A percentile compares a stretch with the other conserved stretches of the same genome.
These are phyloP conservation scores for Nyctereutes procyonoides DNA, from an alignment of 2,113 vertebrate species.

Conservation along the genomic window DNA sequence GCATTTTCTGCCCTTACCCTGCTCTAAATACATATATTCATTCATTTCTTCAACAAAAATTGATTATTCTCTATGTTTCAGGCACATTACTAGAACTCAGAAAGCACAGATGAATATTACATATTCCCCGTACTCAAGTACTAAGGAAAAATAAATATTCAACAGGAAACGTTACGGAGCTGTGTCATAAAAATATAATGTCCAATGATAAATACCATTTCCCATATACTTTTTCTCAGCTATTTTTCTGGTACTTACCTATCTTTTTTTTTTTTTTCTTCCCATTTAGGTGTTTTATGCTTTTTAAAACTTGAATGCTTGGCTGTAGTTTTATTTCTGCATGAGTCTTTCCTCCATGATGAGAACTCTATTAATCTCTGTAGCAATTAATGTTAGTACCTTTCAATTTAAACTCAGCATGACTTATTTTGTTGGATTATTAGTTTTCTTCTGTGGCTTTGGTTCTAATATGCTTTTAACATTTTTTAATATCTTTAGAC, in stretches of 20 bases:
- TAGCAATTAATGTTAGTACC: not conserved
- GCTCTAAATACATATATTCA: not conserved
- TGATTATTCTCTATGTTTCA: not conserved
- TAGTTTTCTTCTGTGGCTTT: not conserved
- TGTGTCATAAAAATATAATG: not conserved
- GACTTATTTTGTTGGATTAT: not conserved
- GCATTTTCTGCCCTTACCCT: not conserved
- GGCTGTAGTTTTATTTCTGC: not conserved
- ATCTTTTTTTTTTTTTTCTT: not conserved
- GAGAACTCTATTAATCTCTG: not conserved
- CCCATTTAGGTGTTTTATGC: not conserved
- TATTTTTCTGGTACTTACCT: not conserved
- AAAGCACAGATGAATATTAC: not conserved
- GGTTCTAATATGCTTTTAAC: not conserved
- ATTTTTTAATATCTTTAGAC: not conserved
- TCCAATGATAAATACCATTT: not conserved
- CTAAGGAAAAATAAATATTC: not conserved
- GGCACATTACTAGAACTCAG: not conserved
- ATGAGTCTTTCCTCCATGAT: not conserved
- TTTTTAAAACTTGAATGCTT: not conserved
- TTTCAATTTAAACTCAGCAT: not conserved
- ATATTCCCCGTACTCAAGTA: not conserved
- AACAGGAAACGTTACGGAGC: not conserved
- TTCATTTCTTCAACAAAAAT: slow-evolving; percentile 1
- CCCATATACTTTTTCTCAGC: not conserved